Base-by-base conservation (phyloP, 2,888 invertebrate genomes). In the Trissolcus japonicus region DNA sequence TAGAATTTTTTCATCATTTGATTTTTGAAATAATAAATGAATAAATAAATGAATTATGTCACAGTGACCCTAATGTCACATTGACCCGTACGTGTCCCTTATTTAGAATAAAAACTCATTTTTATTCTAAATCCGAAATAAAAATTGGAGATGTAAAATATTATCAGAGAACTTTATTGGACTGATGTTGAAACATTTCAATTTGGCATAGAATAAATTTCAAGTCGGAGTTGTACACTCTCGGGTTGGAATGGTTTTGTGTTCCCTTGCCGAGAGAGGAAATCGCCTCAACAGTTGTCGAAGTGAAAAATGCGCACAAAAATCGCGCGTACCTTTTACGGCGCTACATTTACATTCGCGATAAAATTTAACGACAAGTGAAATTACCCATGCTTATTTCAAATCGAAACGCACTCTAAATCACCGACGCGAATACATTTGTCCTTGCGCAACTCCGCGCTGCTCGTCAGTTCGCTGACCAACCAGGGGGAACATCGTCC, bases 401-500 rank as follows among this genome's bases (percentile, higher is more conserved):
- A 59, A 60, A 60, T 50, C 48, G 35, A 60, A 35, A 50, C 16
- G 50, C 60, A 60, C 17, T 35, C 48, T 50, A 60, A 60, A 60
- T 60, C 60, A 50, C 57, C 53, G 53, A 16, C 16, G 21, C 25
- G 50, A 35, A 35, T 50, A 35, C 60, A 13, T 50, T 50, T 60
- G 29, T 60, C 29, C 50, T 60, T 46, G 19, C 57, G 43, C 46
- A 46, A 25, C 16, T 35, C 29, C 14, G 55, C 57, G 56, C 16
- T 43, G 17, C 41, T n/a, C 46, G 16, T n/a, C 46, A n/a, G 46
- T 16, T 46, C 46, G 46, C 11, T 46, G 46, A 46, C 46, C 46
- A 16, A 35, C 11, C 35, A 35, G 35, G 9, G 35, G 35, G 35
- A 35, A 35, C 1, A 35, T 35, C 35, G 35, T 35, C 35, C 35